Evolutionary conservation across 2,797 vertebrate genomes (phyloP), one percentile per base, ranked within the genome.

Genomic region (Acanthiza pusilla): DNA sequence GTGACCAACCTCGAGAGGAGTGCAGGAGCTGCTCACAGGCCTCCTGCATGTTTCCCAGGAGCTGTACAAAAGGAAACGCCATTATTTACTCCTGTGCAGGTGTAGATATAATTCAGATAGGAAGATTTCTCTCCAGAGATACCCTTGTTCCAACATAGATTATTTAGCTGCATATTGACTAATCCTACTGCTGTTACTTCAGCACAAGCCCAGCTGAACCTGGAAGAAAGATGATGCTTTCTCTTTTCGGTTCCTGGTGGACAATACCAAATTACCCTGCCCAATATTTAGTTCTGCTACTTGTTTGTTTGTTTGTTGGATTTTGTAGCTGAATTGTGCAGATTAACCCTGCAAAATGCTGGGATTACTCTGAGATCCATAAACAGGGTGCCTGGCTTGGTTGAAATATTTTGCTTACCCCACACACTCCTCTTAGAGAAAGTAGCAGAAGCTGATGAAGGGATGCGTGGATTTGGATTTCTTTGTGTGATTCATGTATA

Each of bases 351-450:
- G 34, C 8, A 78, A 78, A 86, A 55, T 6, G 4, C 26, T 10
- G 36, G 23, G 57, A 38, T 78, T 72, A 68, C 20, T 51, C 17
- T 26, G 53, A 94, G 54, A 72, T 29, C 45, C 57, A 66, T 26
- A 23, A 94, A 50, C 13, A 65, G 11, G 2, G 16, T 23, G 15
- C 16, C 25, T 71, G 76, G 10, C 51, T 88, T 47, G 42, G 17
- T 5, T 1, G 1, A 47, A 45, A 51, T 0, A 2, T 53, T 63
- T 51, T 84, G 13, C 10, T 63, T 30, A n/a, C 12, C 12, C 10
- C 21, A 7, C 25, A 22, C 8, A 4, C 3, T 36, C 4, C 13
- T 30, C 19, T 76, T 26, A 45, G 9, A 80, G 34, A 61, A 91
- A 50, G 18, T 0, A 45, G 23, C 43, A 67, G 48, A 48, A 60